Percentiles rank a stretch among this genome's conserved stretches.
Conservation (phyloP, 1,140 invertebrate genomes). For the Antheraea mylitta region DNA sequence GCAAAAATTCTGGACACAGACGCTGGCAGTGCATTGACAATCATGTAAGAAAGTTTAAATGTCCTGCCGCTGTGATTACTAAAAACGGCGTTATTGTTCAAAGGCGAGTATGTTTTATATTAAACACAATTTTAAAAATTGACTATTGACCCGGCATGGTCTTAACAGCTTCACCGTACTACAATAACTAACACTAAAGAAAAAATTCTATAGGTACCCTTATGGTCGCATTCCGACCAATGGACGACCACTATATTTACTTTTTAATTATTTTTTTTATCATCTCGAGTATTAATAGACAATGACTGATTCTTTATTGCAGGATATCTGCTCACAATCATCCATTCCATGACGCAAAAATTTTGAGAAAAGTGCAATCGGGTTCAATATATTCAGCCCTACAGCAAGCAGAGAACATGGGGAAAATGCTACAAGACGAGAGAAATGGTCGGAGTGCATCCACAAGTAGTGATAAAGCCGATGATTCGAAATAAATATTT, state of each 20-base stretch:
- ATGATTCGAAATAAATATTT: constrained; percentile 2
- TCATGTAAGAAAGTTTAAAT: constrained; percentile 44
- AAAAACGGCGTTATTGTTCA: constrained; percentile 57
- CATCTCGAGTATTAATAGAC: too few species aligned
- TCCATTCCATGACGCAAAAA: constrained; percentile 40
- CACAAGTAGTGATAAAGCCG: neutral
- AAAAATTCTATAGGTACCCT: too few species aligned
- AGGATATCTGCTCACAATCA: constrained; percentile 55
- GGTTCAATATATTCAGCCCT: constrained; percentile 39
- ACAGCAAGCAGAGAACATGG: constrained; percentile 35
- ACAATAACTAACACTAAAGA: too few species aligned
- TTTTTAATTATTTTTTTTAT: too few species aligned
- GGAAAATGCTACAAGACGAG: constrained; percentile 21
- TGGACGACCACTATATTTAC: too few species aligned
- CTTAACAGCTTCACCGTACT: too few species aligned
- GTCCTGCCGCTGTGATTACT: constrained; percentile 55
- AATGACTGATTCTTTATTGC: constrained; percentile 18
- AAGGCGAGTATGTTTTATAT: constrained; percentile 32
- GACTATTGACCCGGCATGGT: too few species aligned
- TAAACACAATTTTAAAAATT: too few species aligned
- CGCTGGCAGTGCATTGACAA: constrained; percentile 15
- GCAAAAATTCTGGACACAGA: constrained; percentile 3
- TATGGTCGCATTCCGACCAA: too few species aligned
- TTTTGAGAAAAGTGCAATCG: constrained; percentile 36
- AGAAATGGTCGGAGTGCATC: constrained; percentile 5